Evolutionary conservation across 2,888 invertebrate species (phyloP).

Genomic region (Epinotia nisella): DNA sequence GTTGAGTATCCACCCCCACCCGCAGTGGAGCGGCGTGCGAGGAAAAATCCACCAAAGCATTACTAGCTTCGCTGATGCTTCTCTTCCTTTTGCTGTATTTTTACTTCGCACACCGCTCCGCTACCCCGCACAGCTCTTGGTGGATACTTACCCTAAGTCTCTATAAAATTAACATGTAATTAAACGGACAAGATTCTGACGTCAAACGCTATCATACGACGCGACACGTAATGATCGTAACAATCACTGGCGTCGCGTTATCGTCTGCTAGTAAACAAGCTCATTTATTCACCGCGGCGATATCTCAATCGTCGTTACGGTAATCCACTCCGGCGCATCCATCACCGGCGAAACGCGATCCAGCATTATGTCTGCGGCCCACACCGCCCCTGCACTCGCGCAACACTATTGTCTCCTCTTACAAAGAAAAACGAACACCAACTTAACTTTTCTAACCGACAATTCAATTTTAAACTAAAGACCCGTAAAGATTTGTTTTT

Average conservation of each 20-base stretch:
- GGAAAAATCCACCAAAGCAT: too few species aligned
- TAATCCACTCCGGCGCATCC: constrained; percentile 42
- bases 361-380: constrained; percentile 51
- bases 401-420: constrained; percentile 53
- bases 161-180: background rate
- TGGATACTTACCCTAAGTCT: background rate
- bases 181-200: background rate
- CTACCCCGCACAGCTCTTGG: too few species aligned
- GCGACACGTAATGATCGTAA: constrained; percentile 1
- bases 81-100: too few species aligned
- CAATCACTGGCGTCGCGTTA: background rate
- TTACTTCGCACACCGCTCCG: too few species aligned
- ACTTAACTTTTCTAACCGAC: constrained; percentile 31
- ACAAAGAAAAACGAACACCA: constrained; percentile 51
- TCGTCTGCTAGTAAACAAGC: constrained; percentile 16
- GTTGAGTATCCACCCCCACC: too few species aligned
- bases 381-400: constrained; percentile 49
- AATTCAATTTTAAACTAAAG: background rate
- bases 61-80: too few species aligned
- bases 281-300: constrained; percentile 36
- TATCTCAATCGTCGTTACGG: constrained; percentile 32
- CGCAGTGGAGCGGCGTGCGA: too few species aligned
- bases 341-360: constrained; percentile 42
- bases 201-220: background rate
- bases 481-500: background rate